Evolutionary conservation across 2,888 invertebrate genomes (phyloP).

Genomic region (Mylabris sibirica): DNA sequence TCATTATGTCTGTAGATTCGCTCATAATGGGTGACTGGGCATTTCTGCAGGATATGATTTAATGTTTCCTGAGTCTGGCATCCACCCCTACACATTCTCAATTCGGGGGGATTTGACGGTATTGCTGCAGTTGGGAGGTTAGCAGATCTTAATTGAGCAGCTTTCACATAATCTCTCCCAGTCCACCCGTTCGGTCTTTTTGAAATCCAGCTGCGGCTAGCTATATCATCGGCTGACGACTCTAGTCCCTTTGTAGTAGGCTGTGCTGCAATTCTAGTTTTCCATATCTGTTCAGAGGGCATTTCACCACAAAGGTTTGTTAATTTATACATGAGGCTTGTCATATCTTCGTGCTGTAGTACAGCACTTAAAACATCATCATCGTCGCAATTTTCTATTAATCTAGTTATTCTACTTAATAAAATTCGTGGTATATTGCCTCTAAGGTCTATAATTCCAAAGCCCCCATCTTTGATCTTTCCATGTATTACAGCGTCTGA

Average conservation of each 20-base stretch:
- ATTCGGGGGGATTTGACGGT: slow-evolving; percentile 19
- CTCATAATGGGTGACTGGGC: slow-evolving; percentile 28
- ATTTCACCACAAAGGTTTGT: too few relatives aligned
- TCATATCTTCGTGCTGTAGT: too few relatives aligned
- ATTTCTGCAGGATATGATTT: slow-evolving; percentile 29
- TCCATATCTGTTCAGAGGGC: too few relatives aligned
- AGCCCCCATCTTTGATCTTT: too few relatives aligned
- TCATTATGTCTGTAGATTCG: slow-evolving; percentile 37
- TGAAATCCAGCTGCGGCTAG: slow-evolving; percentile 28
- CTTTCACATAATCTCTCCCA: slow-evolving; percentile 40
- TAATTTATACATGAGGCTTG: too few relatives aligned
- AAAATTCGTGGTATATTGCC: slow-evolving; percentile 1
- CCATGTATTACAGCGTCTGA: background rate
- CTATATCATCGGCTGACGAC: slow-evolving; percentile 26
- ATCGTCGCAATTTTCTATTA: too few relatives aligned
- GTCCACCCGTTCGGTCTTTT: slow-evolving; percentile 39
- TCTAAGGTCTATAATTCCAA: background rate
- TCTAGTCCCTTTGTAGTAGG: slow-evolving; percentile 22
- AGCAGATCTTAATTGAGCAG: slow-evolving; percentile 25
- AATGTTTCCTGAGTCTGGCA: background rate
- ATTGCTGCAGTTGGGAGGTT: slow-evolving; percentile 26
- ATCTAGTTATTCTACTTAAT: too few relatives aligned
- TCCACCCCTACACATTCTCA: slow-evolving; percentile 18
- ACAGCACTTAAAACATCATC: too few relatives aligned
- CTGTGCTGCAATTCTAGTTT: too few relatives aligned